Conservation (phyloP, 2,888 invertebrate species). For the Empis livida region DNA sequence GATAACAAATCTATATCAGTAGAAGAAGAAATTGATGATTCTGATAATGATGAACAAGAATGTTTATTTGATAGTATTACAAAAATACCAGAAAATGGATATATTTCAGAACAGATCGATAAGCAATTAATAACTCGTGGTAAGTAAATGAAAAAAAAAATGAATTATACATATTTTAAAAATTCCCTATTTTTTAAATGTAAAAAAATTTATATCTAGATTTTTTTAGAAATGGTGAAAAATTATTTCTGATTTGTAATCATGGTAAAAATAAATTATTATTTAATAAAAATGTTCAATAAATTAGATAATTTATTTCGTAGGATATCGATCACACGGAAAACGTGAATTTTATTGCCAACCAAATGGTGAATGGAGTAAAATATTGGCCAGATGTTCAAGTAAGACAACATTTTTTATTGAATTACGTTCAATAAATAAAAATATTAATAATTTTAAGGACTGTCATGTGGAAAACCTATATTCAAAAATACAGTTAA, state of each 20-base stretch:
- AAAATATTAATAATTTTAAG: conserved; percentile 19
- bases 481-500: conserved; percentile 28
- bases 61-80: not conserved
- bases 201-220: too few relatives aligned
- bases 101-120: not conserved
- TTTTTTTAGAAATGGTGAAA: too few relatives aligned
- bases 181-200: too few relatives aligned
- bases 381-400: conserved; percentile 37
- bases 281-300: not conserved
- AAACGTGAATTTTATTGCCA: not conserved
- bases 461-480: conserved; percentile 41
- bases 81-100: not conserved
- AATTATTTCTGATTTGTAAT: too few relatives aligned
- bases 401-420: conserved; percentile 26
- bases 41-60: not conserved
- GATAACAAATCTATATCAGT: not conserved
- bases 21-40: not conserved
- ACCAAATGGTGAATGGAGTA: conserved; percentile 39
- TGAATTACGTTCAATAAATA: not conserved
- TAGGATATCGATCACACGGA: not conserved
- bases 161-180: too few relatives aligned
- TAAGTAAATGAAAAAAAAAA: too few relatives aligned
- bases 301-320: not conserved
- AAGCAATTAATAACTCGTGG: too few relatives aligned
- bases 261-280: too few relatives aligned